Evolutionary conservation across 2,888 invertebrate species (phyloP), one percentile per base, ranked within the genome.

Genomic region (Lacanobia oleracea): DNA sequence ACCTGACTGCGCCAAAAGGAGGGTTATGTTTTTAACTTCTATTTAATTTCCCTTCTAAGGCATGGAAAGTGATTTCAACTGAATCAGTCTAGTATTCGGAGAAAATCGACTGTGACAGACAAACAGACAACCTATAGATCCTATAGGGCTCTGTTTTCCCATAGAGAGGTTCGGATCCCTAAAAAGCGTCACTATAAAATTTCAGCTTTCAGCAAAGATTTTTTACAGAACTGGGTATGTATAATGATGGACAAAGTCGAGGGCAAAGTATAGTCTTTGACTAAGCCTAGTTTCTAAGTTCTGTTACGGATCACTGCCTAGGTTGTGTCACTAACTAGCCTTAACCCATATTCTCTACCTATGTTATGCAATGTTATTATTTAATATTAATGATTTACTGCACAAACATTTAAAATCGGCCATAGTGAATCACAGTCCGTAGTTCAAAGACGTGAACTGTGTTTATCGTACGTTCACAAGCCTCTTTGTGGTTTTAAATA

Each of bases 261-360:
- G 8, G 40, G 5, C 23, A 65, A 40, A 53, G 37, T 12, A 7
- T n/a, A 65, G 9, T 33, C 10, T 37, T 51, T 18, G 12, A 57
- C 18, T 67, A 59, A 18, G 48, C 45, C 33, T 37, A 18, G 21
- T 62, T 67, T 62, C 63, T 14, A 9, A 48, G 12, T 23, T 18
- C 33, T 62, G 63, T 62, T 62, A 48, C 67, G 37, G 62, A 37
- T 37, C 37, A 33, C 18, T 45, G 48, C 63, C 18, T 48, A 62
- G 21, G 18, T 61, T 43, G 9, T n/a, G 64, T 48, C 37, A 43
- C 12, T 14, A 27, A 48, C 64, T 21, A 50, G 16, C 67, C 67
- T 56, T 72, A 66, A 66, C 43, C 67, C 8, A 37, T 18, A 57
- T 40, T 33, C 14, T 2, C 2, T 70, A 53, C 7, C n/a, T 53